Conservation (phyloP, 2,888 invertebrate species). For the Hymenopus coronatus region DNA sequence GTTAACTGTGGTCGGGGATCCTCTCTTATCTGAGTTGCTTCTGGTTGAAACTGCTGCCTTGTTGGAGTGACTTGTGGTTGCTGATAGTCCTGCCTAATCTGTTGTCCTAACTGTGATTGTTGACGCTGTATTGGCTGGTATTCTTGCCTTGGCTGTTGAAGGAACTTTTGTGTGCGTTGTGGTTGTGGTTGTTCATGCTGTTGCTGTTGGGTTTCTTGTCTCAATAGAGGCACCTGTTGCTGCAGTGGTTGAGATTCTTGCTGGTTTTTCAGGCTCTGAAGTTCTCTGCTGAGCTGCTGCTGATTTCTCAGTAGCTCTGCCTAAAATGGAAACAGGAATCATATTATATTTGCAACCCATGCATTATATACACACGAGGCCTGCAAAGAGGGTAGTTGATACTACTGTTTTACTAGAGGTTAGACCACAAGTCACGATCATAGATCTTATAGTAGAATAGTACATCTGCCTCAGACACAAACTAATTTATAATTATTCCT, state of each 20-base stretch:
- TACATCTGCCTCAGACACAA: no score
- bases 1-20: neutral
- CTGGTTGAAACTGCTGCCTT: neutral
- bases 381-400: no score
- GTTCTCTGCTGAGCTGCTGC: neutral
- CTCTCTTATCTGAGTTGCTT: neutral
- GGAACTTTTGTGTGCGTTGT: constrained; percentile 6
- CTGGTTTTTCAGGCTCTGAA: constrained; percentile 16
- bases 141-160: neutral
- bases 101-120: neutral
- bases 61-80: neutral
- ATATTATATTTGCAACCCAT: no score
- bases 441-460: no score
- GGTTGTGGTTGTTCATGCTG: constrained; percentile 40
- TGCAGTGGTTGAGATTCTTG: neutral
- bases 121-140: neutral
- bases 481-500: no score
- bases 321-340: neutral
- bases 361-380: no score
- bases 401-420: no score
- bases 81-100: neutral
- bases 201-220: constrained; percentile 44
- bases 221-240: neutral
- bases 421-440: no score
- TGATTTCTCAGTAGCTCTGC: constrained; percentile 11